phyloP scores from a whole-genome alignment of 2,113 vertebrate genomes.

The Daboia siamensis region DNA sequence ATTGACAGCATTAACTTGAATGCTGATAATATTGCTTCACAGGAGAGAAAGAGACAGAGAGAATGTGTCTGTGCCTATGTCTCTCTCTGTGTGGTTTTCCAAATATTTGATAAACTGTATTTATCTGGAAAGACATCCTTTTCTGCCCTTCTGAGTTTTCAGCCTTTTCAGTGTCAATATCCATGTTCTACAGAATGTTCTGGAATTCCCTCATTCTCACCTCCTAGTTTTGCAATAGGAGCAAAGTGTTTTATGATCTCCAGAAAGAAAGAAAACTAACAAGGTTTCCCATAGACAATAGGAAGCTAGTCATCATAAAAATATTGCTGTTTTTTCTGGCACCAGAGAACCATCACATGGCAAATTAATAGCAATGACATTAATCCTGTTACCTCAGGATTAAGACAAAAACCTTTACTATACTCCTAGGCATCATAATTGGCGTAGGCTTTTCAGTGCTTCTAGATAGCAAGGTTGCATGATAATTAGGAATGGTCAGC shows the following conservation, averaged over 20 bases:
- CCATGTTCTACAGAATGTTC: fast-evolving
- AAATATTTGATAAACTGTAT: not conserved
- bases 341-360: not conserved
- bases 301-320: not conserved
- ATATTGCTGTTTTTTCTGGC: not conserved
- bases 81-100: not conserved
- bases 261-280: not conserved
- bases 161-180: not conserved
- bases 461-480: not conserved
- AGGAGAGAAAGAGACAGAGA: not conserved
- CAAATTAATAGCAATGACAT: not conserved
- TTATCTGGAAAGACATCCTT: fast-evolving
- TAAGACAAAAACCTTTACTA: not conserved
- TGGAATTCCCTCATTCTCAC: not conserved
- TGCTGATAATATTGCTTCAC: not conserved
- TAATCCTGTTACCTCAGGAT: not conserved
- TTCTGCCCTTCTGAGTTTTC: not conserved
- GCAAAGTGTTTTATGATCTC: not conserved
- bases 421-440: not conserved
- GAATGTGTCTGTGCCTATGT: not conserved
- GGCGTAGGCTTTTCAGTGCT: not conserved
- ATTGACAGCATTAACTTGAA: not conserved
- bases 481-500: not conserved
- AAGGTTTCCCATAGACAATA: not conserved
- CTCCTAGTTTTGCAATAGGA: not conserved